Evolutionary conservation across 2,888 invertebrate genomes (phyloP), one percentile per base, ranked within the genome.

Genomic region (Eupithecia centaureata): DNA sequence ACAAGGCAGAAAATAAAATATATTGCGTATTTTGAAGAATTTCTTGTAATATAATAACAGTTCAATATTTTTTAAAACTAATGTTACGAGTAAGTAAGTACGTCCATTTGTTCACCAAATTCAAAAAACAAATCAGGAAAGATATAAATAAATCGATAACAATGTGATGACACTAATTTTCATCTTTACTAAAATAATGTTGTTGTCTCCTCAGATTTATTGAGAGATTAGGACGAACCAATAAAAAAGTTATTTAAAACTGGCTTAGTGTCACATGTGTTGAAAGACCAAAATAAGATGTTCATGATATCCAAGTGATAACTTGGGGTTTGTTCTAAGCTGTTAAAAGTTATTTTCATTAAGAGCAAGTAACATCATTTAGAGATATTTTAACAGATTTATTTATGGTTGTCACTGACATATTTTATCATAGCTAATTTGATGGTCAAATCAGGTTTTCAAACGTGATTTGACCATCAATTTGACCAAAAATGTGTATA

Each of bases 231-330:
- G 77, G 79, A 75, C 68, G 78, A 75, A 74, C 81, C 77, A 84
- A 84, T 85, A 84, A 86, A 86, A 87, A 86, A 82, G 79, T 84
- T 83, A 82, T 85, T 83, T 82, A 80, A 84, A 83, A 84, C 83
- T 77, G 82, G 82, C 78, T 79, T 78, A 71, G 77, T 78, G 80
- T 81, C 83, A 79, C 88, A 88, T 84, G 85, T 88, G 87, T 83
- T 82, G 80, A 79, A 79, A 81, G 82, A 82, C 82, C 79, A 83
- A 86, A 84, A 85, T 86, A 87, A 83, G 73, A 74, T 73, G 75
- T 76, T 68, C 72, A 74, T 71, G 72, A 70, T 63, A 68, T 38
- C 62, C 65, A 71, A 63, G 68, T 68, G 66, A 65, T 63, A 65
- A 66, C 59, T 68, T 63, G 70, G 65, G 71, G 73, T 65, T 65